These are phyloP conservation scores for Nephila pilipes DNA, from an alignment of 1,140 invertebrate genomes.

Conservation along the genomic window DNA sequence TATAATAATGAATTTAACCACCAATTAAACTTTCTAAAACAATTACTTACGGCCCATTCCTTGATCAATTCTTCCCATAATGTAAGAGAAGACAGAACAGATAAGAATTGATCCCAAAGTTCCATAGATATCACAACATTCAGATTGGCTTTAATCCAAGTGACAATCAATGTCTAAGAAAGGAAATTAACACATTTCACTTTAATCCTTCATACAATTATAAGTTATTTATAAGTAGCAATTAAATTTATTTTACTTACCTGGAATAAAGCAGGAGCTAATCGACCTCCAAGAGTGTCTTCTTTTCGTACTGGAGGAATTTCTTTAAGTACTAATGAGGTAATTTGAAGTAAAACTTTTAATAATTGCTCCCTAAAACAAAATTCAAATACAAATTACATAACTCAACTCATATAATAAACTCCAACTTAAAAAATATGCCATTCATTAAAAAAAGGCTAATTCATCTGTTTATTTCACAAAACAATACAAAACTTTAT, in stretches of 20 bases:
- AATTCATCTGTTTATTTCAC: too few species aligned
- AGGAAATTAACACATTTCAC: slow-evolving; percentile 68
- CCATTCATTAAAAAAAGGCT: too few species aligned
- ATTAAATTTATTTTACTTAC: slow-evolving; percentile 79
- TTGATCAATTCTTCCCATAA: slow-evolving; percentile 97
- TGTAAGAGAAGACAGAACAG: slow-evolving; percentile 92
- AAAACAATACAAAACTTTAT: too few species aligned
- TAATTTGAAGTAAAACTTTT: slow-evolving; percentile 94
- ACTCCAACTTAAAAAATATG: too few species aligned
- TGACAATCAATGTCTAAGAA: slow-evolving; percentile 96
- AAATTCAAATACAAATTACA: background rate
- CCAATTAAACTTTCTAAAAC: too few species aligned
- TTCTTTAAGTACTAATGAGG: slow-evolving; percentile 92
- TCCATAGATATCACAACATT: slow-evolving; percentile 93
- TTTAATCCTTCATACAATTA: background rate
- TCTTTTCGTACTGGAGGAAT: slow-evolving; percentile 88
- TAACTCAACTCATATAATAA: too few species aligned
- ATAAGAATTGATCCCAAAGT: slow-evolving; percentile 97
- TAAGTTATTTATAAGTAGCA: too few species aligned
- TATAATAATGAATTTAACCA: too few species aligned
- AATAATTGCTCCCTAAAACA: slow-evolving; percentile 90
- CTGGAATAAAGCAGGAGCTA: slow-evolving; percentile 94
- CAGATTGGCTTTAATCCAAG: slow-evolving; percentile 98
- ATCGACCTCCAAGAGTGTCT: slow-evolving; percentile 89
- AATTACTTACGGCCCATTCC: slow-evolving; percentile 93